Evolutionary conservation across 2,888 invertebrate genomes (phyloP), one percentile per base, ranked within the genome.

Genomic region (Tetropium fuscum): DNA sequence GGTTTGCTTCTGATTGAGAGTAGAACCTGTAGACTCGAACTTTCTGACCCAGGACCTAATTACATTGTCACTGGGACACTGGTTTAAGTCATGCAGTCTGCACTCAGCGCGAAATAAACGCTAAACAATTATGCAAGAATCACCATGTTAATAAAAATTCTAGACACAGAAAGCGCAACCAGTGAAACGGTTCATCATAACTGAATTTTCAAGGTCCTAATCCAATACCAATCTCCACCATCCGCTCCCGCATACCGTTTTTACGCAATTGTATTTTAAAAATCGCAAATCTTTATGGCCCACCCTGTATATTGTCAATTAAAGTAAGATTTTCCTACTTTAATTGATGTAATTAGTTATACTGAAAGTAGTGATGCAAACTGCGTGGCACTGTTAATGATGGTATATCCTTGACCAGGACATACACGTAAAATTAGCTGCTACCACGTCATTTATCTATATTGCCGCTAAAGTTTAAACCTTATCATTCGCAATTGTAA

Each of bases 81-180:
- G 57, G 53, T 57, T 57, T 57, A 53, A 32, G 57, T 57, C 49
- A 54, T 58, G 49, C 38, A 55, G 49, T 48, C 48, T 44, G 36
- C 43, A 58, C 22, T 22, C 22, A 22, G 22, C 7, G 49, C 7
- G 22, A 20, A 36, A 56, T 48, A 36, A 51, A 18, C 18, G 25
- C n/a, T n/a, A n/a, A n/a, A n/a, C n/a, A n/a, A n/a, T n/a, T n/a
- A n/a, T 25, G 25, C 49, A 53, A 22, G 56, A 56, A 49, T 48
- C 49, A 49, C 16, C 36, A 56, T 56, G 32, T 56, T 49, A 19
- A 15, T 49, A 5, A 22, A 22, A 22, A 3, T 22, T 3, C 7
- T 22, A 5, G 3, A 22, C 22, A 22, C 22, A 22, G 7, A 22
- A 22, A 3, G 22, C 22, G 7, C 22, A 7, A 3, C 22, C 4